These are phyloP conservation scores for Urophycis tenuis DNA, from an alignment of 2,797 vertebrate species.

Conservation along the genomic window DNA sequence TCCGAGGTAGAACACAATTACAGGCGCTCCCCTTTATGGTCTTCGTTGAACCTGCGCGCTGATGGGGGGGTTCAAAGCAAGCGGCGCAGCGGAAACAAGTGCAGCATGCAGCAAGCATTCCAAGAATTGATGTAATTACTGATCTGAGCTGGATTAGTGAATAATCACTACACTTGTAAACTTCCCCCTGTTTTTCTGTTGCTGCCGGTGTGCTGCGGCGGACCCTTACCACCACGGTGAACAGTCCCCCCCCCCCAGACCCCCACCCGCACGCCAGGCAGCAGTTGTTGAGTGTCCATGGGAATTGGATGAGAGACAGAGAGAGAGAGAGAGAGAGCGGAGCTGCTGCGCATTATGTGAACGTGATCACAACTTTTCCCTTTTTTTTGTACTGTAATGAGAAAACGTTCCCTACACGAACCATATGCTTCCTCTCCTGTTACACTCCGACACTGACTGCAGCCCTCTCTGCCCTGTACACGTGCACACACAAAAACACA, in stretches of 20 bases:
- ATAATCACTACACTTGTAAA: neutral
- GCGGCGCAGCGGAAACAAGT: neutral
- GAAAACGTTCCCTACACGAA: slow-evolving; percentile 26
- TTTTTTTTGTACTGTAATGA: slow-evolving; percentile 16
- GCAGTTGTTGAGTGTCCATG: slow-evolving; percentile 11
- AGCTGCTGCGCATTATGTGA: slow-evolving; percentile 1
- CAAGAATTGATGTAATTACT: neutral
- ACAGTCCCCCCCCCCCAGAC: neutral
- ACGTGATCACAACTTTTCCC: slow-evolving; percentile 7
- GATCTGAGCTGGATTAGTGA: neutral
- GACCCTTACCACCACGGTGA: neutral
- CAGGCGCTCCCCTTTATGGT: neutral
- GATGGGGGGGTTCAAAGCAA: neutral
- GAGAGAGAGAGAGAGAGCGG: neutral
- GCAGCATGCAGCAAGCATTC: neutral
- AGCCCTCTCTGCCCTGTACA: slow-evolving; percentile 18
- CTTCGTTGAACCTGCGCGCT: neutral
- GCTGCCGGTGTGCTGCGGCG: neutral
- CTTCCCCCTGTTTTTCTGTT: neutral
- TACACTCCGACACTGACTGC: slow-evolving; percentile 18
- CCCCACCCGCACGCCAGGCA: neutral
- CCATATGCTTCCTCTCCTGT: slow-evolving; percentile 30
- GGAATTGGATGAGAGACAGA: slow-evolving; percentile 14
- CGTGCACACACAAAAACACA: neutral
- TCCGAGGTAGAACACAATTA: slow-evolving; percentile 1